These are phyloP conservation scores for Orthonychiurus folsomi DNA, from an alignment of 2,888 invertebrate genomes.

Conservation along the genomic window DNA sequence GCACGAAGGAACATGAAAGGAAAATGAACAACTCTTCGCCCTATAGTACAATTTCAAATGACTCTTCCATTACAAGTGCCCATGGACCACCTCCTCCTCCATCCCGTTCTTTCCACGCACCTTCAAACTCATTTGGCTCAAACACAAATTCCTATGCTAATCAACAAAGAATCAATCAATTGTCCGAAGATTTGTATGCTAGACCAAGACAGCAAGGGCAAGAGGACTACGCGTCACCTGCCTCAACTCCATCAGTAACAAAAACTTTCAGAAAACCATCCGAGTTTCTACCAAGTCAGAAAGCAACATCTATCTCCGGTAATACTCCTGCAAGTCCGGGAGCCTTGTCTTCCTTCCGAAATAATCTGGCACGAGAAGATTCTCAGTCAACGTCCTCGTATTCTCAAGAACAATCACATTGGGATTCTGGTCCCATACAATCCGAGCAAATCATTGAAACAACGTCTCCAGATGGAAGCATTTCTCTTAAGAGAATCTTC, in stretches of 20 bases:
- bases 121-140: slow-evolving; percentile 8
- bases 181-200: slow-evolving; percentile 35
- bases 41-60: slow-evolving; percentile 38
- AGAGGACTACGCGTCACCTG: slow-evolving; percentile 29
- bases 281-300: slow-evolving; percentile 27
- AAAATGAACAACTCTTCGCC: slow-evolving; percentile 38
- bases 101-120: slow-evolving; percentile 27
- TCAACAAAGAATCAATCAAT: slow-evolving; percentile 17
- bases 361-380: not conserved
- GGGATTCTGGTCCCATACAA: slow-evolving; percentile 35
- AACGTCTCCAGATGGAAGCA: slow-evolving; percentile 34
- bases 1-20: slow-evolving; percentile 29
- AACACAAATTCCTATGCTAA: slow-evolving; percentile 13
- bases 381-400: slow-evolving; percentile 2
- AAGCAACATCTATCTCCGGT: slow-evolving; percentile 5
- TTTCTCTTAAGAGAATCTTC: slow-evolving; percentile 37
- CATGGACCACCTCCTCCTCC: slow-evolving; percentile 24
- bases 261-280: slow-evolving; percentile 39
- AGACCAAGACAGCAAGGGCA: slow-evolving; percentile 35
- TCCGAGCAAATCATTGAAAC: slow-evolving; percentile 37
- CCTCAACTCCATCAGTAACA: slow-evolving; percentile 25
- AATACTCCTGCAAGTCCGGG: slow-evolving; percentile 8
- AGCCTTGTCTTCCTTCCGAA: not conserved
- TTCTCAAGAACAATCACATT: slow-evolving; percentile 32
- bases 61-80: slow-evolving; percentile 30